These are phyloP conservation scores for Syrphus vitripennis DNA, from an alignment of 2,888 invertebrate species.

Conservation along the genomic window DNA sequence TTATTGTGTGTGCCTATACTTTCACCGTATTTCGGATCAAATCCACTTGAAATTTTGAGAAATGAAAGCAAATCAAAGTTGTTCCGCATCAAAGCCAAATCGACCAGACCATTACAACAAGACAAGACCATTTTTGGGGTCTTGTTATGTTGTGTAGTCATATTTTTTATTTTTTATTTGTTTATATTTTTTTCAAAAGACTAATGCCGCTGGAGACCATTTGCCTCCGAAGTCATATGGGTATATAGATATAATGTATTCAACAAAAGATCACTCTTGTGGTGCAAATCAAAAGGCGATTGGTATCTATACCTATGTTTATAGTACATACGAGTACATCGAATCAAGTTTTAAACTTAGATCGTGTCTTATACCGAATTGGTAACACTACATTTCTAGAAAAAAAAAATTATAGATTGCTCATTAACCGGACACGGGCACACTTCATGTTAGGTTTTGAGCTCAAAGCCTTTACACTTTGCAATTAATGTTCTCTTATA, in stretches of 20 bases:
- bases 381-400: not conserved
- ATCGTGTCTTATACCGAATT: not conserved
- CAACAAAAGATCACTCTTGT: not conserved
- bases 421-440: slow-evolving; percentile 78
- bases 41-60: slow-evolving; percentile 60
- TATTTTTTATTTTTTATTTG: slow-evolving; percentile 14
- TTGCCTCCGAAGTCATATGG: not conserved
- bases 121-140: slow-evolving; percentile 35
- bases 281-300: not conserved
- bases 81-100: slow-evolving; percentile 46
- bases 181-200: slow-evolving; percentile 25
- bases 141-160: slow-evolving; percentile 26
- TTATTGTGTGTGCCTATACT: slow-evolving; percentile 26
- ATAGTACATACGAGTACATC: too few species aligned
- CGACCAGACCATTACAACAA: slow-evolving; percentile 38
- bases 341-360: not conserved
- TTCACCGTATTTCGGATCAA: slow-evolving; percentile 59
- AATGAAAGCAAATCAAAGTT: slow-evolving; percentile 65
- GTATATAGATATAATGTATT: not conserved
- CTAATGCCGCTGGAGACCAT: slow-evolving; percentile 25
- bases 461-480: not conserved
- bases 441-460: slow-evolving; percentile 76
- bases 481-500: not conserved
- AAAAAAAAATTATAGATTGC: slow-evolving; percentile 76
- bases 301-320: too few species aligned